Percentiles rank a stretch among this genome's conserved stretches.
Evolutionary conservation across 2,113 vertebrate species (phyloP).

Genomic region (Pterocles burchelli): DNA sequence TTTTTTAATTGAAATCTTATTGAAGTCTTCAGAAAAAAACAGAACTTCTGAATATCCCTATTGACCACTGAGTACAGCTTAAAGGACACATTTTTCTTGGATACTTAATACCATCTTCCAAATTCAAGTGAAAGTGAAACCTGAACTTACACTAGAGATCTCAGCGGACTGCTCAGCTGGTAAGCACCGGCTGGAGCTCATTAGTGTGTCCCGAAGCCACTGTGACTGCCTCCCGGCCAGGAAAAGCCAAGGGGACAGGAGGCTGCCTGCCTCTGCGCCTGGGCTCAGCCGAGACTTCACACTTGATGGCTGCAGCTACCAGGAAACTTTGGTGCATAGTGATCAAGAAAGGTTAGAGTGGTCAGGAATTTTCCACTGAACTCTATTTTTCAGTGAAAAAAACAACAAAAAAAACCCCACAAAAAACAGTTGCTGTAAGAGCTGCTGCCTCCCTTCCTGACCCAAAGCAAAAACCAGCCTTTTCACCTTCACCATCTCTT

Average conservation of each 20-base stretch:
- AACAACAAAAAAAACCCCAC: not conserved
- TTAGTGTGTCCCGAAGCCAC: not conserved
- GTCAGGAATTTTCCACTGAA: not conserved
- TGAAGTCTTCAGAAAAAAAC: not conserved
- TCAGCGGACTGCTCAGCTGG: not conserved
- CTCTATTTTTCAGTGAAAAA: not conserved
- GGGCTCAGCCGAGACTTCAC: not conserved
- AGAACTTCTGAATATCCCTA: not conserved
- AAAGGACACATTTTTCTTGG: not conserved
- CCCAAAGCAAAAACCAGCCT: not conserved
- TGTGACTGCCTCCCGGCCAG: not conserved
- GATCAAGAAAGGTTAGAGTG: not conserved
- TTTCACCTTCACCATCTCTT: not conserved
- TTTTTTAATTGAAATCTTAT: not conserved
- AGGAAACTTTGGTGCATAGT: not conserved
- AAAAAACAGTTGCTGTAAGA: not conserved
- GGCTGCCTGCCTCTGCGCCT: fast-evolving
- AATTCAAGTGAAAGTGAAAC: not conserved
- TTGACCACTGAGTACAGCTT: not conserved
- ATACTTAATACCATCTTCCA: not conserved
- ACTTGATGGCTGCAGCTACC: not conserved
- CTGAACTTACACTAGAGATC: not conserved
- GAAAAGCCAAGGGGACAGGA: not conserved
- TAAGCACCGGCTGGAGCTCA: not conserved
- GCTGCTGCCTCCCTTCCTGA: not conserved